Base-by-base conservation (phyloP, 2,113 vertebrate species). In the Rhodinocichla rosea region DNA sequence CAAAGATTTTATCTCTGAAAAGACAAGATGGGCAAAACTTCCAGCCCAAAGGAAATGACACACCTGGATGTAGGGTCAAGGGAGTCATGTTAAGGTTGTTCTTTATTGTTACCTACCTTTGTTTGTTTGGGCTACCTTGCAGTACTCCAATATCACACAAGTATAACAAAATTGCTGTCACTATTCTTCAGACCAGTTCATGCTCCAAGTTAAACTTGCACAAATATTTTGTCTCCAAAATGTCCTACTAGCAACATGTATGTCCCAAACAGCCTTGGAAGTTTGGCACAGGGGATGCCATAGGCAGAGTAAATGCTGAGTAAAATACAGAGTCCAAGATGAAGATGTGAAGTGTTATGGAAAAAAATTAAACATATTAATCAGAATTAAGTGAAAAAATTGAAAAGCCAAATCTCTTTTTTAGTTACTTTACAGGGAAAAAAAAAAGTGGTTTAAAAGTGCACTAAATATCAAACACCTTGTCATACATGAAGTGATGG, bases 1-100 rank as follows among this genome's bases (percentile, higher is more conserved):
- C 62, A 83, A 57, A 92, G 86, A 87, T 76, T 91, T 95, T 94
- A 40, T 84, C 90, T 91, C 63, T 91, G 50, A 69, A 69, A 91
- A 91, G 63, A 87, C 23, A 77, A 87, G 67, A 84, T 82, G 47
- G 64, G 73, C 26, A 95, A 89, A 92, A 76, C 67, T 65, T 92
- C 55, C 74, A 95, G 26, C 45, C 55, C 74, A 87, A 89, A 94
- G 74, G 74, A 95, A 92, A 83, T 85, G 18, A 85, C 78, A 80
- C 40, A 85, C 67, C 57, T 35, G 47, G 47, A 75, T 37, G 35
- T 16, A 87, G 6, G 33, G 53, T 57, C 81, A 83, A 63, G 16
- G 21, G 39, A 84, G 63, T 64, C 62, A 40, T 49, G 33, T 68
- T 49, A 67, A 74, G 7, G 7, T 70, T 89, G 30, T 64, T 92